A percentile compares a stretch with the other conserved stretches of the same genome.
Conservation (phyloP, 2,797 vertebrate genomes). For the Pampus argenteus region DNA sequence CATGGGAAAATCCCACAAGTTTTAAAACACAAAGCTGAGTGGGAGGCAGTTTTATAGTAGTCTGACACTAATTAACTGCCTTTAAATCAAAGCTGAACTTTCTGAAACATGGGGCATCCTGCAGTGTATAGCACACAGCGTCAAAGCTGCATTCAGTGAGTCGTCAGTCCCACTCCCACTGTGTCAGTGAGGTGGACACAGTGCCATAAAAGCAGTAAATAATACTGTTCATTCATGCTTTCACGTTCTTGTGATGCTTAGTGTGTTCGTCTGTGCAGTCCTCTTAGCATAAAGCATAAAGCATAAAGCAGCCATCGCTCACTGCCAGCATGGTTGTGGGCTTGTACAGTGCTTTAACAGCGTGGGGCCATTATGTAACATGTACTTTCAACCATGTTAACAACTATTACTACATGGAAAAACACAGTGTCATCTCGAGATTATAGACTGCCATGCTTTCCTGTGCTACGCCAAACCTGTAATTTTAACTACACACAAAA, state of each 20-base stretch:
- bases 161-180: background rate
- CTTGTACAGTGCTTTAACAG: constrained; percentile 44
- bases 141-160: background rate
- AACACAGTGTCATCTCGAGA: constrained; percentile 81
- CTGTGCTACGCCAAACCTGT: constrained; percentile 75
- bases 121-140: background rate
- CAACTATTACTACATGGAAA: constrained; percentile 84
- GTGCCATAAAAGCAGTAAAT: background rate
- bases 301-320: constrained; percentile 7
- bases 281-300: background rate
- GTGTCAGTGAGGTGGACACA: background rate
- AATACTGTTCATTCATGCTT: background rate
- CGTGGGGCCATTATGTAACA: constrained; percentile 67
- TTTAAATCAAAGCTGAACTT: constrained; percentile 42
- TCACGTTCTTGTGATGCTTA: constrained; percentile 31
- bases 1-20: constrained; percentile 56
- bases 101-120: constrained; percentile 25
- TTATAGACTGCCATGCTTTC: constrained; percentile 80
- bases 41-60: constrained; percentile 36
- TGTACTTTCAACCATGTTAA: constrained; percentile 81
- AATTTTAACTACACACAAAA: constrained; percentile 69
- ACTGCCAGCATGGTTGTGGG: constrained; percentile 31
- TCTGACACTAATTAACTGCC: constrained; percentile 49
- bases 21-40: constrained; percentile 18
- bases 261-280: background rate